Base-by-base conservation (phyloP, 2,797 vertebrate genomes). In the Novumbra hubbsi region DNA sequence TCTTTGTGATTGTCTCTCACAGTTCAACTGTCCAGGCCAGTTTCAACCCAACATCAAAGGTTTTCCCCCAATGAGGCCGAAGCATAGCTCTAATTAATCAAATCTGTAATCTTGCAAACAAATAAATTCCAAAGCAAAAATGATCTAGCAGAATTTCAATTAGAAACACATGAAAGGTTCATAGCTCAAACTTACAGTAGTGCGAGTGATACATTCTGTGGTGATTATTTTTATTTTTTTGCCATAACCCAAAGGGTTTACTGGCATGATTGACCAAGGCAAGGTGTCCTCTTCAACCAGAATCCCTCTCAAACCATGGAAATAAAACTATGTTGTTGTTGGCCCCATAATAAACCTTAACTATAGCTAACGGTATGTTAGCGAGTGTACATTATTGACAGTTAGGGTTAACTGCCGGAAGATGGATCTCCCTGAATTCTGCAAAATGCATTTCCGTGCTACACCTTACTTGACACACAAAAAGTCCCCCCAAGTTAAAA, bases 91-190 rank as follows among this genome's bases (percentile, higher is more conserved):
- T 87, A 87, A 91, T 92, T 89, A 90, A 81, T 81, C 70, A 81
- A 84, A 82, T 86, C 38, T 83, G 85, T 84, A 71, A 84, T 89
- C 89, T 74, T 88, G 89, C 87, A 89, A 88, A 91, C 88, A 92
- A 90, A 88, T 88, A 21, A 85, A 84, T 90, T 88, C 72, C 84
- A 88, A 88, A 89, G 67, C 77, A 75, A 71, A 24, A 38, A 83
- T 89, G 87, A 91, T 87, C 87, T 88, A 4, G 72, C 30, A 30
- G 70, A 87, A 90, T 89, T 89, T 85, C 80, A 90, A 90, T 90
- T 87, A 88, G 84, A 74, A 16, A 75, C 85, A 84, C 75, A 45
- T 38, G 8, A 89, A 88, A 92, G 81, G 74, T 66, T 7, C 67
- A 77, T 21, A 12, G 24, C 75, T 78, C 77, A 79, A 66, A 38